Evolutionary conservation across 2,797 vertebrate species (phyloP).

Genomic region (Synaphobranchus kaupii): DNA sequence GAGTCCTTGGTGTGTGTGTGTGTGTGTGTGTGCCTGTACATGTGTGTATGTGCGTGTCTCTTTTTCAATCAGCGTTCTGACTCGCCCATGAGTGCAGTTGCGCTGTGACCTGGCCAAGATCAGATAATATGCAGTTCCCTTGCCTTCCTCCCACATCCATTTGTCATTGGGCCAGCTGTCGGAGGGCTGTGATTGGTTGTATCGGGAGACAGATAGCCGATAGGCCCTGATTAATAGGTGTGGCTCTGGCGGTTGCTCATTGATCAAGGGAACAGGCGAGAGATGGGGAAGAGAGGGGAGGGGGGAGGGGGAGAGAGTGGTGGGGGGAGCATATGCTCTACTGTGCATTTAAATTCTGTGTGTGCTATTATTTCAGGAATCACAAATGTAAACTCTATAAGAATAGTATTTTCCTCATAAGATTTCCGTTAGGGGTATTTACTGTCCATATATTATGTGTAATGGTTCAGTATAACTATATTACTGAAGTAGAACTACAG

Average conservation of each 20-base stretch:
- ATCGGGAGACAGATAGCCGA: conserved; percentile 78
- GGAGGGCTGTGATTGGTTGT: conserved; percentile 76
- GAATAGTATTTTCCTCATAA: not conserved
- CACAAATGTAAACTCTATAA: not conserved
- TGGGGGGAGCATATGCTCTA: conserved; percentile 49
- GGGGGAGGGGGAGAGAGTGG: conserved; percentile 12
- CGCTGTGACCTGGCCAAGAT: conserved; percentile 69
- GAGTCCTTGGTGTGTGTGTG: conserved; percentile 21
- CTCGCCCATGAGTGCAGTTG: conserved; percentile 62
- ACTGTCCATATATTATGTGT: not conserved
- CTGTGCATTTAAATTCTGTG: not conserved
- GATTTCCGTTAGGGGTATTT: not conserved
- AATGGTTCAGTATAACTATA: not conserved
- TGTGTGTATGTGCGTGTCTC: conserved; percentile 14
- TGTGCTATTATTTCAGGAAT: not conserved
- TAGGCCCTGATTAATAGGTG: conserved; percentile 82
- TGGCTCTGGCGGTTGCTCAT: conserved; percentile 78
- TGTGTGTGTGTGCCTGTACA: conserved; percentile 12
- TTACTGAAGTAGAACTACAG: not conserved
- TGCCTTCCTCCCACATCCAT: conserved; percentile 60
- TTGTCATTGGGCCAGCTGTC: conserved; percentile 80
- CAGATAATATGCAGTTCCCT: conserved; percentile 66
- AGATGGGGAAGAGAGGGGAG: conserved; percentile 41
- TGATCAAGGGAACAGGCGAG: conserved; percentile 75
- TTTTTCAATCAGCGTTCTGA: conserved; percentile 55